A percentile compares a stretch with the other conserved stretches of the same genome.
Evolutionary conservation across 2,888 invertebrate genomes (phyloP).

Genomic region (Amphipyra berbera): DNA sequence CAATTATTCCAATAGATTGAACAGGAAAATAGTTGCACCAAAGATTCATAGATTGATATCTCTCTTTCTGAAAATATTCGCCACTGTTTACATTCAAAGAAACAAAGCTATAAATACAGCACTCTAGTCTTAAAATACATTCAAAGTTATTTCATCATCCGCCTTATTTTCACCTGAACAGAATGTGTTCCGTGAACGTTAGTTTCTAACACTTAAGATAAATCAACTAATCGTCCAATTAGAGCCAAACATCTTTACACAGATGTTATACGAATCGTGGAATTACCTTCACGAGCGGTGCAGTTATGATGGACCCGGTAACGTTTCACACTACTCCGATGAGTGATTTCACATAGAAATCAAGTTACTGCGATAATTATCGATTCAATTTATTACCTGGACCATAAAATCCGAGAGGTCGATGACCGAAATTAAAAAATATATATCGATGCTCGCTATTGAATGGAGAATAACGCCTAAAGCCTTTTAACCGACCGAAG

Average conservation of each 20-base stretch:
- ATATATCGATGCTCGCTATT: constrained; percentile 74
- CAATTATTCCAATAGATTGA: constrained; percentile 23
- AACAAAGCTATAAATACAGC: constrained; percentile 16
- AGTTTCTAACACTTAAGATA: constrained; percentile 66
- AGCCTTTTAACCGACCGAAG: constrained; percentile 80
- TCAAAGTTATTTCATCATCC: constrained; percentile 46
- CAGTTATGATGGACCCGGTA: constrained; percentile 65
- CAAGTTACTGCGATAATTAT: constrained; percentile 77
- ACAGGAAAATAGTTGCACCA: constrained; percentile 37
- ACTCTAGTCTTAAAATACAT: constrained; percentile 24
- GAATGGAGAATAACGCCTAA: constrained; percentile 83
- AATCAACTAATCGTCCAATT: constrained; percentile 70
- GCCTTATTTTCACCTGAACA: constrained; percentile 59
- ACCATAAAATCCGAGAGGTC: constrained; percentile 81
- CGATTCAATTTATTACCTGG: constrained; percentile 82
- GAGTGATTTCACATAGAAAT: constrained; percentile 81
- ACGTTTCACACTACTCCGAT: constrained; percentile 75
- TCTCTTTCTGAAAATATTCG: constrained; percentile 20
- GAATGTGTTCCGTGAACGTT: constrained; percentile 42
- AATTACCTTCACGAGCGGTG: constrained; percentile 62
- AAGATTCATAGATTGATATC: constrained; percentile 15
- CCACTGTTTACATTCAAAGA: constrained; percentile 29
- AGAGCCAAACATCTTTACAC: constrained; percentile 66
- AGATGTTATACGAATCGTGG: constrained; percentile 63
- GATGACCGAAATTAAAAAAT: constrained; percentile 74